These are phyloP conservation scores for Aptenodytes forsteri DNA, from an alignment of 2,113 vertebrate genomes.

Conservation along the genomic window DNA sequence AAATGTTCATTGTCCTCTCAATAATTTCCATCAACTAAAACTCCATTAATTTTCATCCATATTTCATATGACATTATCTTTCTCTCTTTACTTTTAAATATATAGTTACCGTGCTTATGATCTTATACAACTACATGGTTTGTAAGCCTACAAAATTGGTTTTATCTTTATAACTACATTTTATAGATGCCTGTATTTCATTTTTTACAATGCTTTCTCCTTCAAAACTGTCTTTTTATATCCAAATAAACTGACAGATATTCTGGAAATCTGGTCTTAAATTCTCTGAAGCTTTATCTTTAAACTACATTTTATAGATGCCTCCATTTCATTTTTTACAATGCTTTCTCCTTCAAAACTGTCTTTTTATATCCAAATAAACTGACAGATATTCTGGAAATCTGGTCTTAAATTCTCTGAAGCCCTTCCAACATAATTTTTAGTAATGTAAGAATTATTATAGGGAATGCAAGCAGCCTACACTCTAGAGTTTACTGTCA, in stretches of 20 bases:
- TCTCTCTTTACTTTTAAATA: not conserved
- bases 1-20: not conserved
- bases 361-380: constrained; percentile 19
- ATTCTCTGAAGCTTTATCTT: constrained; percentile 38
- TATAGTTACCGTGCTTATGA: not conserved
- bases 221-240: constrained; percentile 1
- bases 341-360: not conserved
- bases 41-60: not conserved
- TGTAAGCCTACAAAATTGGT: not conserved
- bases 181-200: not conserved
- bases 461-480: not conserved
- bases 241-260: constrained; percentile 19
- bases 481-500: not conserved
- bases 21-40: not conserved
- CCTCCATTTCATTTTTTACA: not conserved
- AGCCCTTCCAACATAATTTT: not conserved
- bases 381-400: constrained; percentile 22
- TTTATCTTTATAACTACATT: constrained; percentile 34
- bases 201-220: not conserved
- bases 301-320: constrained; percentile 21
- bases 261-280: constrained; percentile 18
- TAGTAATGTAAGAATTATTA: constrained; percentile 13
- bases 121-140: not conserved
- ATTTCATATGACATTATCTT: not conserved
- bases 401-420: constrained; percentile 19